Base-by-base conservation (phyloP, 23 tunicate genomes). In the Styela clava region DNA sequence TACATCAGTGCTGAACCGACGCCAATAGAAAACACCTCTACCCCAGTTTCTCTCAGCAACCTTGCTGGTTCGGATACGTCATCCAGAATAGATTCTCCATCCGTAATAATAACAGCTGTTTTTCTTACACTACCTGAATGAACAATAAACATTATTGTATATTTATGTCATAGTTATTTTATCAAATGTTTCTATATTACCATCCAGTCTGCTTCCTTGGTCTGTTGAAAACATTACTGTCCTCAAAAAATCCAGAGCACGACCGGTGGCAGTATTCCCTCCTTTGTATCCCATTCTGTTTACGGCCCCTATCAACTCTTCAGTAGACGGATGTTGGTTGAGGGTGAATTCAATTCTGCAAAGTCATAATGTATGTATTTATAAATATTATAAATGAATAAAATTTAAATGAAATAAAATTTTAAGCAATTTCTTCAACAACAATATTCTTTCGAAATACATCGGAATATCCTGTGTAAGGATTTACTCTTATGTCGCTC, bases 231-330 rank as follows among this genome's bases (percentile, higher is more conserved):
- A 95, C 85, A 95, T 85, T 3, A 81, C 36, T 62, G 83, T 86
- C 51, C 86, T 68, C 26, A 90, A 52, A 68, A 84, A 95, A 56
- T 85, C 88, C 21, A 95, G 63, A 70, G 96, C 99, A 44, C 83
- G 34, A 27, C 99, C 99, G 7, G 99, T 95, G 2, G 99, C 99
- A 7, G 99, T 95, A 83, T 95, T 95, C 56, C 99, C 99, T 24
- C 99, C 99, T 68, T 95, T 95, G 79, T 95, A 95, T 51, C 69
- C 68, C 33, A 81, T 86, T 79, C 84, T 80, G 61, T 84, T 74
- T 71, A 95, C 86, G 7, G 99, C 99, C 20, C 0, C 62, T 22
- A 79, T 78, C 16, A 95, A 73, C 3, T 68, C 81, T 61, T 89
- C 95, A 21, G 74, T 83, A 31, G 86, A 83, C 24, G 71, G 27